These are phyloP conservation scores for Thymelicus acteon DNA, from an alignment of 2,888 invertebrate genomes.

Conservation along the genomic window DNA sequence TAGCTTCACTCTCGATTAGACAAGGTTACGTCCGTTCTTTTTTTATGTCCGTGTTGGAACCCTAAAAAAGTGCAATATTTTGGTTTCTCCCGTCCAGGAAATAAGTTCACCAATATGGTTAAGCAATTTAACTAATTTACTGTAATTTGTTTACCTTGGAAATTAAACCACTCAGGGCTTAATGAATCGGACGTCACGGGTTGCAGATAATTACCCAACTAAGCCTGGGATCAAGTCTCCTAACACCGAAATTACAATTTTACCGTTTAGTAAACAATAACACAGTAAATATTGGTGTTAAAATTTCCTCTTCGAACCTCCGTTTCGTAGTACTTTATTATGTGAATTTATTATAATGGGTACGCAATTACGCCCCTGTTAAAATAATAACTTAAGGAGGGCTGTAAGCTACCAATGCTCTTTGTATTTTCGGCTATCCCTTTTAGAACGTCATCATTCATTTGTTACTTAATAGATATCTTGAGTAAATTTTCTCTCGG, in stretches of 20 bases:
- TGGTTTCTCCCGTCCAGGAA: too few species aligned
- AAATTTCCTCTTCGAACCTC: conserved; percentile 1
- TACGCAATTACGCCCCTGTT: conserved; percentile 27
- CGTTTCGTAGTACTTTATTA: neutral
- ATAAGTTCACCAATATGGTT: too few species aligned
- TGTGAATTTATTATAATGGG: conserved; percentile 32
- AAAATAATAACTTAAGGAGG: conserved; percentile 28
- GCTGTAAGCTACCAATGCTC: conserved; percentile 19
- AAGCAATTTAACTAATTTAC: too few species aligned
- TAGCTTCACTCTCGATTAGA: too few species aligned
- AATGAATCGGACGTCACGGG: too few species aligned
- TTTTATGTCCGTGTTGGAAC: too few species aligned
- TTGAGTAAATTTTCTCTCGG: neutral
- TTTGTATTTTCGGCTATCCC: conserved; percentile 24
- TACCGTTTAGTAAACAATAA: conserved; percentile 1
- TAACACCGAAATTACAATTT: neutral
- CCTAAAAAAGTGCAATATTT: too few species aligned
- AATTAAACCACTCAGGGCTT: neutral
- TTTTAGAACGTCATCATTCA: conserved; percentile 26
- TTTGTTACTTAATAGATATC: conserved; percentile 4
- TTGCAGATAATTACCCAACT: neutral
- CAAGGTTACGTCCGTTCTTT: too few species aligned
- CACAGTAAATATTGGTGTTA: conserved; percentile 4
- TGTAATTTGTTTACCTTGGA: neutral
- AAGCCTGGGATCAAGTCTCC: neutral